Conservation (phyloP, 2,888 invertebrate species). For the Trachelus iudaicus region DNA sequence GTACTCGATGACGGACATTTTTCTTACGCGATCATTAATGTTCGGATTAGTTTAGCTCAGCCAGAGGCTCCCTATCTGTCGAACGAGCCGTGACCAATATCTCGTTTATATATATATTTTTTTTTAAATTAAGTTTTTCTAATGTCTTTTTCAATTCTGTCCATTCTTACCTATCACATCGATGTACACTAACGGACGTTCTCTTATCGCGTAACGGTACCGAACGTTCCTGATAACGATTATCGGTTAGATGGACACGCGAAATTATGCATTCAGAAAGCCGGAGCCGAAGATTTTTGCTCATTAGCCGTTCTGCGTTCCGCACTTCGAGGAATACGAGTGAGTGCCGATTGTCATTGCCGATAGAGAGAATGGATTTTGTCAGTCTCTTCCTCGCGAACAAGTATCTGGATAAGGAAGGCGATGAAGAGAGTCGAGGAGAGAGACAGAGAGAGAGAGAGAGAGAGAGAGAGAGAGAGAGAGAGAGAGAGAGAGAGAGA, state of each 20-base stretch:
- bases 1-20: background rate
- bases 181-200: constrained; percentile 43
- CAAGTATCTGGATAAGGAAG: constrained; percentile 17
- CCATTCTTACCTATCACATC: background rate
- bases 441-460: too few species aligned
- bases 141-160: background rate
- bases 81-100: background rate
- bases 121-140: background rate
- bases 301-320: background rate
- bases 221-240: constrained; percentile 53
- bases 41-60: background rate
- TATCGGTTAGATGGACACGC: constrained; percentile 62
- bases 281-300: background rate
- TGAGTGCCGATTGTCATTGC: background rate
- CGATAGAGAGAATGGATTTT: background rate
- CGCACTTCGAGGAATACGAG: background rate
- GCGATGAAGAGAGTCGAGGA: constrained; percentile 2
- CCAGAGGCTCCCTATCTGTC: background rate
- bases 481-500: constrained; percentile 34
- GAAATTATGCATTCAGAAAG: constrained; percentile 51
- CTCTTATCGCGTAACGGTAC: constrained; percentile 63
- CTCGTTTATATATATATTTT: background rate
- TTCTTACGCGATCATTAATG: background rate
- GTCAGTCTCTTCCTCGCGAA: background rate
- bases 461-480: constrained; percentile 11